Conservation (phyloP, 2,797 vertebrate genomes). For the Danio choprae region DNA sequence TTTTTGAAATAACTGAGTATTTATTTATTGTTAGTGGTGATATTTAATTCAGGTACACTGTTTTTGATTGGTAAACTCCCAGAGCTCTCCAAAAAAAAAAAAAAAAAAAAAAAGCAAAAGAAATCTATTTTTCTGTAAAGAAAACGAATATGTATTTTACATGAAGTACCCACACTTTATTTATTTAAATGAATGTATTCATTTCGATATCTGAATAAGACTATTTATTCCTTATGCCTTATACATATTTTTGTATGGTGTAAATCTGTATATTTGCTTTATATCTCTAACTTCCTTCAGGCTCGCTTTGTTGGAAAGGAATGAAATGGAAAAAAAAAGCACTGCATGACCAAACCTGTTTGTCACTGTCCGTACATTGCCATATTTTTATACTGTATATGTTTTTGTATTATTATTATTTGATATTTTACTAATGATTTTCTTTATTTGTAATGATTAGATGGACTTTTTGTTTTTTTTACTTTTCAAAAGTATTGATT, state of each 20-base stretch:
- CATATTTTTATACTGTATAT: slow-evolving; percentile 62
- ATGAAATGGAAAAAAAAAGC: slow-evolving; percentile 73
- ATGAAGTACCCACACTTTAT: slow-evolving; percentile 76
- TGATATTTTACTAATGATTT: slow-evolving; percentile 56
- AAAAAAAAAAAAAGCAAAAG: slow-evolving; percentile 58
- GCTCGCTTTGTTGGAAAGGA: slow-evolving; percentile 71
- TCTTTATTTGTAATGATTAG: slow-evolving; percentile 57
- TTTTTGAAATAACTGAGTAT: slow-evolving; percentile 54
- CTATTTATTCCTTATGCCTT: slow-evolving; percentile 80
- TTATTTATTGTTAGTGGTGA: slow-evolving; percentile 83
- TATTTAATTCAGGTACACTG: slow-evolving; percentile 84
- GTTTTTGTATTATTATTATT: slow-evolving; percentile 14
- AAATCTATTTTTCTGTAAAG: slow-evolving; percentile 75
- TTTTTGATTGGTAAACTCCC: slow-evolving; percentile 62
- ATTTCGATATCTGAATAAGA: slow-evolving; percentile 71
- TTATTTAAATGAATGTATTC: slow-evolving; percentile 77
- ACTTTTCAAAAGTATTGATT: slow-evolving; percentile 55
- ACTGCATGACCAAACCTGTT: slow-evolving; percentile 81
- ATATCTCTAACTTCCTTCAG: slow-evolving; percentile 69
- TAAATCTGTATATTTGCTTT: slow-evolving; percentile 75
- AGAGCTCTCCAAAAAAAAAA: slow-evolving; percentile 61
- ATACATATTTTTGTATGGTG: slow-evolving; percentile 75
- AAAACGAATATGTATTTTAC: slow-evolving; percentile 78
- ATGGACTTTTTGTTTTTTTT: slow-evolving; percentile 18
- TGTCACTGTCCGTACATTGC: slow-evolving; percentile 66